phyloP scores from a whole-genome alignment of 2,113 vertebrate species.

The Sinocyclocheilus anophthalmus region DNA sequence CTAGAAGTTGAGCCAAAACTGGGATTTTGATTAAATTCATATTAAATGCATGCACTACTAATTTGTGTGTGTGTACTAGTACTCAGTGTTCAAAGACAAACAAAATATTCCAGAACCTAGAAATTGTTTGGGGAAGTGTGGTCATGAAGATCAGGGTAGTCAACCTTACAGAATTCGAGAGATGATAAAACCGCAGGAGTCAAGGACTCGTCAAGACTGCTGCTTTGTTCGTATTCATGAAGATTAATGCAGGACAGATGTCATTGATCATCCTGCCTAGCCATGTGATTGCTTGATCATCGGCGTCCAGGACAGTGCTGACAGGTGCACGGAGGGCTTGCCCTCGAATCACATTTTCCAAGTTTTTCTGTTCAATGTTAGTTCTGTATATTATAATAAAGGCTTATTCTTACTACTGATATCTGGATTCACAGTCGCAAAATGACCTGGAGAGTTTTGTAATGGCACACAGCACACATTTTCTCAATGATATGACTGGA shows the following conservation, averaged over 20 bases:
- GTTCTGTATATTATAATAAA: not conserved
- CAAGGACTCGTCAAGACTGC: slow-evolving; percentile 10
- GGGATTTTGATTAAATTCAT: no score
- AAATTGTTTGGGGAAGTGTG: not conserved
- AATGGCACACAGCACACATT: not conserved
- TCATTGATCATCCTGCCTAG: slow-evolving; percentile 7
- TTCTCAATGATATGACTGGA: slow-evolving; percentile 15
- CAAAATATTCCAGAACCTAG: not conserved
- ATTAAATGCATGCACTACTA: no score
- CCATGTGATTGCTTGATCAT: slow-evolving; percentile 16
- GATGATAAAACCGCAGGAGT: not conserved
- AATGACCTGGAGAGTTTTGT: not conserved
- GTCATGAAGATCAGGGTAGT: not conserved
- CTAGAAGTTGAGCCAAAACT: no score
- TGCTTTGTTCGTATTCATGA: not conserved
- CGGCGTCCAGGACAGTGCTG: not conserved
- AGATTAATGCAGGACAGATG: slow-evolving; percentile 25
- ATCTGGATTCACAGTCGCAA: not conserved
- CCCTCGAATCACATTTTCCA: not conserved
- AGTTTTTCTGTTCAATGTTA: not conserved
- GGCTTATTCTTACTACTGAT: not conserved
- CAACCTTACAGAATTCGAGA: slow-evolving; percentile 1
- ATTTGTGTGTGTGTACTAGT: no score
- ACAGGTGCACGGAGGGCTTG: not conserved
- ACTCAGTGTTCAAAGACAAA: not conserved